Base-by-base conservation (phyloP, 2,888 invertebrate genomes). In the Acholoe squamosa region DNA sequence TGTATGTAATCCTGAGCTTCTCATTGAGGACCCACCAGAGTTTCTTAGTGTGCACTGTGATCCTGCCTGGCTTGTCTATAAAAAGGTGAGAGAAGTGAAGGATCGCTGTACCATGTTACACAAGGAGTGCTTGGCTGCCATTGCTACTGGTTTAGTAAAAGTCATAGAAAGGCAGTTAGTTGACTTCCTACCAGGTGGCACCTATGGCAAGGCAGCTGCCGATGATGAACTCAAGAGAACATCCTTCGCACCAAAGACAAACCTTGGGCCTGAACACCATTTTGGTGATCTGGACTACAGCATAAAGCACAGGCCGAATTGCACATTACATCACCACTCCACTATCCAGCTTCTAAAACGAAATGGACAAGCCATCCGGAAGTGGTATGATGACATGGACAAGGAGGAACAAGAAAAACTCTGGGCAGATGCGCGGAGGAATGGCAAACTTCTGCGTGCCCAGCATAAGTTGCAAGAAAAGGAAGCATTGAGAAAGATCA, bases 251-350 rank as follows among this genome's bases (percentile, higher is more conserved):
- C 91, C 90, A 22, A 7, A 89, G 3, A 92, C 92, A 10, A 93
- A 93, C 61, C 84, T 93, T 0, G 91, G 90, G 1, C 92, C 92
- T 88, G 92, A 93, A n/a, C 93, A 93, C 33, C 92, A 92, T 89
- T 93, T 93, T 91, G 92, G 92, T 7, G 92, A 93, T 61, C 71
- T 93, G 22, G 93, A 93, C 80, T 89, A 90, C 19, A 91, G 91
- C 25, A 92, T 93, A 56, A 77, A 86, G n/a, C 16, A 92, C n/a
- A 84, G 92, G 12, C 92, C 91, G 5, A 91, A 90, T 91, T 92
- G 92, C 28, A 91, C 91, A 0, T 54, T 92, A 61, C 92, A 92
- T 34, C 92, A 92, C 80, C 92, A 93, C 56, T 89, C 92, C 0
- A 91, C 91, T 0, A 84, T 93, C 0, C 92, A 93, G 84, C 51